phyloP scores from a whole-genome alignment of 1,140 invertebrate genomes.

The Pectinophora gossypiella region DNA sequence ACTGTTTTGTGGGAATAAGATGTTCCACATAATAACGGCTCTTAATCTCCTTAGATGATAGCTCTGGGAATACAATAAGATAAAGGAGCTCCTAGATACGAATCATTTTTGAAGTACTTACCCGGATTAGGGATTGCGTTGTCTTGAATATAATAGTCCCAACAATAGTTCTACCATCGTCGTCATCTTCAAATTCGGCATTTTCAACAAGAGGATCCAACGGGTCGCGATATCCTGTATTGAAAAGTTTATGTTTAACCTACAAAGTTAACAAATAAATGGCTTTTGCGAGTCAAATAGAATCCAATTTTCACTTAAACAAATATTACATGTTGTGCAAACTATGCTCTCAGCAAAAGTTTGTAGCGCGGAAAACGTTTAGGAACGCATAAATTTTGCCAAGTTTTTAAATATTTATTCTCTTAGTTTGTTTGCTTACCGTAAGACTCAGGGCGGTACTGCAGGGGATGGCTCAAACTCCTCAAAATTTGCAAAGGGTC shows the following conservation, averaged over 20 bases:
- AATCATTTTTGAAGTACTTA: constrained; percentile 33
- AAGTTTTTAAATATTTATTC: not conserved
- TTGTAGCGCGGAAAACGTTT: not conserved
- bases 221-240: constrained; percentile 40
- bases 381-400: not conserved
- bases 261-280: too few species aligned
- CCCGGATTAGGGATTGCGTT: constrained; percentile 55
- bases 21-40: too few species aligned
- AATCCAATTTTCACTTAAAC: not conserved
- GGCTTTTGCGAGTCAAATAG: too few species aligned
- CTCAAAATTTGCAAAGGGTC: constrained; percentile 54
- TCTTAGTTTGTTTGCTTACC: constrained; percentile 32
- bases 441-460: constrained; percentile 49
- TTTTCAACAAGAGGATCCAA: constrained; percentile 43
- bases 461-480: constrained; percentile 54
- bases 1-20: too few species aligned
- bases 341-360: not conserved
- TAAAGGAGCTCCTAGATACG: too few species aligned
- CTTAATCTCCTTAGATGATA: too few species aligned
- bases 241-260: not conserved
- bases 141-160: constrained; percentile 61
- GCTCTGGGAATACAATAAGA: too few species aligned
- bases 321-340: not conserved
- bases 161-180: constrained; percentile 56
- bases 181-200: constrained; percentile 56